Evolutionary conservation across 2,797 vertebrate genomes (phyloP).

Genomic region (Phyllotis vaccarum): DNA sequence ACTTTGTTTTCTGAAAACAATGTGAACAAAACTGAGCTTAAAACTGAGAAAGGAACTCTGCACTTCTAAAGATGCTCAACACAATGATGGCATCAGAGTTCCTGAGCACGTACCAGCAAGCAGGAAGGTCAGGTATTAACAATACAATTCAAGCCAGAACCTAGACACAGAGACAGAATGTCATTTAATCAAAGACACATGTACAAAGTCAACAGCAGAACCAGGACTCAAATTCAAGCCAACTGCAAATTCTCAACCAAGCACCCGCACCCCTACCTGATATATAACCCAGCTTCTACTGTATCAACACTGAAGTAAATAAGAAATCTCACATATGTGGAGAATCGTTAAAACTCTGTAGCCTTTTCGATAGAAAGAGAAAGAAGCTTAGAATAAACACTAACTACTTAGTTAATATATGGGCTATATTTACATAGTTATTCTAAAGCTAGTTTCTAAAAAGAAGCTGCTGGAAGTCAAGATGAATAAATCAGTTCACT

Average conservation of each 20-base stretch:
- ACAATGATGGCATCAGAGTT: constrained; percentile 36
- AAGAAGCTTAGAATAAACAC: not conserved
- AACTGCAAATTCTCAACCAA: not conserved
- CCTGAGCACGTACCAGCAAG: constrained; percentile 18
- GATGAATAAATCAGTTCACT: not conserved
- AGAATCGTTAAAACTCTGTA: constrained; percentile 45
- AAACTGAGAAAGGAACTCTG: not conserved
- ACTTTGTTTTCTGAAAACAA: constrained; percentile 36
- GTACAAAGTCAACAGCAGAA: constrained; percentile 29
- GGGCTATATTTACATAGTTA: not conserved
- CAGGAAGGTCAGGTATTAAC: not conserved
- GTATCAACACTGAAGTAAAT: not conserved
- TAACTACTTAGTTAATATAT: not conserved
- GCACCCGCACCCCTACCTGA: not conserved
- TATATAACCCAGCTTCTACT: not conserved
- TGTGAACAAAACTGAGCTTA: constrained; percentile 12
- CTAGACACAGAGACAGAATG: not conserved
- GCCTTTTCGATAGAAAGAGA: not conserved
- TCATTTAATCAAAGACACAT: constrained; percentile 16
- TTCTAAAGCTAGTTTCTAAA: constrained; percentile 37
- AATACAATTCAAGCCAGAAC: not conserved
- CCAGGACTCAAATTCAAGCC: constrained; percentile 1
- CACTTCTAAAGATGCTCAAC: not conserved
- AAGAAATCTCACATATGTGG: not conserved
- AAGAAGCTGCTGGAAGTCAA: constrained; percentile 1